A percentile compares a stretch with the other conserved stretches of the same genome.
phyloP scores from a whole-genome alignment of 2,797 vertebrate genomes.

The Sorex maritimensis region DNA sequence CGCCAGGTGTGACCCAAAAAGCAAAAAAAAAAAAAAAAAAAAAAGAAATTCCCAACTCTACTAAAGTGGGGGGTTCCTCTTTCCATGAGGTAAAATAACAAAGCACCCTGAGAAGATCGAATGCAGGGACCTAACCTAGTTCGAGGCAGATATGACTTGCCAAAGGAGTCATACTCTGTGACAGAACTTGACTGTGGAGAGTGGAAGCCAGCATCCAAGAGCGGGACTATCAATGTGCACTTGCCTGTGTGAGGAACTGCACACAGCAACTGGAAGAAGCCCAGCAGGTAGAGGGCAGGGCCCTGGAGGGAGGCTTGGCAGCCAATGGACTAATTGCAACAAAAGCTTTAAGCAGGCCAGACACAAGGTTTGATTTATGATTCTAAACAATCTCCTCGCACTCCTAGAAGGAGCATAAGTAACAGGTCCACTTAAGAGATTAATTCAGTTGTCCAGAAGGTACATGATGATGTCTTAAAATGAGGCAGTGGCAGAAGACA shows the following conservation, averaged over 20 bases:
- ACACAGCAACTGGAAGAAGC: not conserved
- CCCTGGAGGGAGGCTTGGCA: no score
- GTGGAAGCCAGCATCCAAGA: not conserved
- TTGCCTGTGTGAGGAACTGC: not conserved
- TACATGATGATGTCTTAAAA: not conserved
- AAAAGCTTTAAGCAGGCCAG: slow-evolving; percentile 3
- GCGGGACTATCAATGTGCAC: not conserved
- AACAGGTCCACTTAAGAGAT: not conserved
- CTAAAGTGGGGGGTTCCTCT: not conserved
- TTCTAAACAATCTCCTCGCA: slow-evolving; percentile 27
- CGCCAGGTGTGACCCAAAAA: no score
- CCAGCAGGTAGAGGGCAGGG: not conserved
- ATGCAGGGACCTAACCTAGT: not conserved
- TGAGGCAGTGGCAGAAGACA: not conserved
- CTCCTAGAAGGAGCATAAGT: not conserved
- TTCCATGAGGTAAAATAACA: not conserved
- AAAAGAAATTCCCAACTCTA: not conserved
- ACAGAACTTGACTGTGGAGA: not conserved
- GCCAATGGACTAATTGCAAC: not conserved
- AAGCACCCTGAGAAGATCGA: not conserved
- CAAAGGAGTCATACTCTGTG: not conserved
- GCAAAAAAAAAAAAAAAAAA: no score
- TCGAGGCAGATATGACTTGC: not conserved
- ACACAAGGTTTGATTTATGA: not conserved
- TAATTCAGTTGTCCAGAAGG: slow-evolving; percentile 11